Evolutionary conservation across 1,140 invertebrate species (phyloP).

Genomic region (Drosophila pseudoobscura): DNA sequence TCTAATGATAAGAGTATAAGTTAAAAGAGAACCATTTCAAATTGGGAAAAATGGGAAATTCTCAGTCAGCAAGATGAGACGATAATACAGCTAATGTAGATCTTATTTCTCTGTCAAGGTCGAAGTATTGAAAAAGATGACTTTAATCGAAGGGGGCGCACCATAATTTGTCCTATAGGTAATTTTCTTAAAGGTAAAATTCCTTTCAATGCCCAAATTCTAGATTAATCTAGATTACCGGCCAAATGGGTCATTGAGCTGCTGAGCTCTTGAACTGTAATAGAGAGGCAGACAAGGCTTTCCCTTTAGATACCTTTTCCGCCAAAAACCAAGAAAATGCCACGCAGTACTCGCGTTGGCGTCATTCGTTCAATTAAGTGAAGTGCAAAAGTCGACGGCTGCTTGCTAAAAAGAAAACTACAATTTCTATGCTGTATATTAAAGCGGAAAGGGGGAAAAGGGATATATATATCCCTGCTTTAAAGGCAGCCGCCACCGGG

Average conservation of each 20-base stretch:
- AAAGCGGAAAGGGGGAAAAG: slow-evolving; percentile 14
- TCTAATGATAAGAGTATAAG: no score
- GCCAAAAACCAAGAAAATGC: slow-evolving; percentile 11
- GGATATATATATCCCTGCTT: background rate
- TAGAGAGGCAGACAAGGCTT: background rate
- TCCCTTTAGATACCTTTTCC: slow-evolving; percentile 1
- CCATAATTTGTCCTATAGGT: no score
- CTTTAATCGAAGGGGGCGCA: no score
- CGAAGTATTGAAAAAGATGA: no score
- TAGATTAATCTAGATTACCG: slow-evolving; percentile 12
- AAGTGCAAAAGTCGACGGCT: slow-evolving; percentile 26
- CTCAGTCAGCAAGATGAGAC: no score
- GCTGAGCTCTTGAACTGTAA: background rate
- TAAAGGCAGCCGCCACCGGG: slow-evolving; percentile 18
- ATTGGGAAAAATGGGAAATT: no score
- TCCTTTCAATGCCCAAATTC: background rate
- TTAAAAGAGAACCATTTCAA: no score
- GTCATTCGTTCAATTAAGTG: slow-evolving; percentile 40
- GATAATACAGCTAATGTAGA: no score
- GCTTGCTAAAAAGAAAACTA: slow-evolving; percentile 1
- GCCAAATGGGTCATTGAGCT: background rate
- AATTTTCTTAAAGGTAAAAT: no score
- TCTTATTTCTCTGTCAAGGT: no score
- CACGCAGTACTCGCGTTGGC: background rate
- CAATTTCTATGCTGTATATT: slow-evolving; percentile 7